Conservation (phyloP, 2,113 vertebrate genomes). For the Micromys minutus region DNA sequence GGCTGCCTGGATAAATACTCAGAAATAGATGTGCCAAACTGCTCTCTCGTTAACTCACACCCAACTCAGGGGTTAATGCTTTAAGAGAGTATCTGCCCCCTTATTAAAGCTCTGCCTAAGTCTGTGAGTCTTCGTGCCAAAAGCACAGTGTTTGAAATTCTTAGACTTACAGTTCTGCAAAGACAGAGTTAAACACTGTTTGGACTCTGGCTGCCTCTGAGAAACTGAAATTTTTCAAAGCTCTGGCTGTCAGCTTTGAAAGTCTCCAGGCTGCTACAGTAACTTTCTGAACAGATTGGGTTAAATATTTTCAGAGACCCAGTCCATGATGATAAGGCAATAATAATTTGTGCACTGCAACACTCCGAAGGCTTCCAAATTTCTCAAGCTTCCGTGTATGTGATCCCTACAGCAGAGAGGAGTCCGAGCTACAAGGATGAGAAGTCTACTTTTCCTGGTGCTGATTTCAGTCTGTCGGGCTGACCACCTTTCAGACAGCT, state of each 20-base stretch:
- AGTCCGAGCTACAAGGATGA: conserved; percentile 89
- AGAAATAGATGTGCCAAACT: background rate
- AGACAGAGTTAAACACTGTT: conserved; percentile 79
- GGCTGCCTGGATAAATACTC: background rate
- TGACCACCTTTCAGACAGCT: conserved; percentile 87
- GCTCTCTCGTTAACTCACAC: conserved; percentile 39
- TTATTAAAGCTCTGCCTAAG: conserved; percentile 21
- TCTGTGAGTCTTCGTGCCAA: background rate
- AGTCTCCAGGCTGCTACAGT: conserved; percentile 67
- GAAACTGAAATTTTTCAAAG: conserved; percentile 68
- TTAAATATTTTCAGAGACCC: conserved; percentile 77
- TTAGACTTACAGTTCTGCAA: conserved; percentile 61
- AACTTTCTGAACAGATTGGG: conserved; percentile 82
- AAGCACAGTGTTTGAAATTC: conserved; percentile 44
- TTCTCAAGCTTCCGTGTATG: conserved; percentile 80
- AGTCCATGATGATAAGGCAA: conserved; percentile 72
- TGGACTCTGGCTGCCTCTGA: conserved; percentile 57
- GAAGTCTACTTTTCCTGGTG: conserved; percentile 90
- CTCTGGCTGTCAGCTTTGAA: conserved; percentile 48
- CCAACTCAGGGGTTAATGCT: conserved; percentile 21
- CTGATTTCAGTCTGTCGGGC: conserved; percentile 91
- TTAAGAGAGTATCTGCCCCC: background rate
- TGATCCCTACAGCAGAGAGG: conserved; percentile 89
- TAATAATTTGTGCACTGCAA: conserved; percentile 83
- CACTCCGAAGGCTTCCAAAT: conserved; percentile 76